Conservation (phyloP, 53 echinoderm and acorn worm genomes). For the Paracentrotus lividus region DNA sequence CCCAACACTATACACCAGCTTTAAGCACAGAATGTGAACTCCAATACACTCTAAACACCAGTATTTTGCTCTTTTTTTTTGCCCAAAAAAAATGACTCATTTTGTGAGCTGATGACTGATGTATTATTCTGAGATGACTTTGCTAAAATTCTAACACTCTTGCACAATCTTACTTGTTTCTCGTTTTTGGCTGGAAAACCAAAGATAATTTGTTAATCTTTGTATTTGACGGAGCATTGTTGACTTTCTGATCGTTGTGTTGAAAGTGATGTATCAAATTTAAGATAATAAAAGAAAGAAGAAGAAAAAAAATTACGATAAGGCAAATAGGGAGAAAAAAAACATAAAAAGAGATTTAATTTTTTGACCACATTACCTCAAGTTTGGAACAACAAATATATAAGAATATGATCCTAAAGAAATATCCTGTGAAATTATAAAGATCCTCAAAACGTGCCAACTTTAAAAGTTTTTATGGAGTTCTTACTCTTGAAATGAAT, state of each 20-base stretch:
- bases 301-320: background rate
- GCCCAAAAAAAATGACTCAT: background rate
- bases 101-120: background rate
- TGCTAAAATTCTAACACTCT: background rate
- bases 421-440: background rate
- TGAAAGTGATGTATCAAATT: background rate
- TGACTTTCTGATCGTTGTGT: background rate
- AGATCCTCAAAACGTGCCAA: background rate
- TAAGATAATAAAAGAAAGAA: background rate
- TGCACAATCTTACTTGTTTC: background rate
- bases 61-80: background rate
- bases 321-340: too few relatives aligned
- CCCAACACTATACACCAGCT: too few relatives aligned
- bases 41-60: background rate
- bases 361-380: too few relatives aligned
- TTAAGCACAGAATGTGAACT: too few relatives aligned
- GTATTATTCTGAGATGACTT: background rate
- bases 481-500: background rate
- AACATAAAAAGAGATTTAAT: too few relatives aligned
- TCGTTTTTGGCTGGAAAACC: background rate
- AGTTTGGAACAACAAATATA: too few relatives aligned
- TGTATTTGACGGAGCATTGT: too few relatives aligned
- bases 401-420: background rate
- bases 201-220: too few relatives aligned
- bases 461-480: background rate